Evolutionary conservation across 2,797 vertebrate genomes (phyloP).

Genomic region (Phataginus tricuspis): DNA sequence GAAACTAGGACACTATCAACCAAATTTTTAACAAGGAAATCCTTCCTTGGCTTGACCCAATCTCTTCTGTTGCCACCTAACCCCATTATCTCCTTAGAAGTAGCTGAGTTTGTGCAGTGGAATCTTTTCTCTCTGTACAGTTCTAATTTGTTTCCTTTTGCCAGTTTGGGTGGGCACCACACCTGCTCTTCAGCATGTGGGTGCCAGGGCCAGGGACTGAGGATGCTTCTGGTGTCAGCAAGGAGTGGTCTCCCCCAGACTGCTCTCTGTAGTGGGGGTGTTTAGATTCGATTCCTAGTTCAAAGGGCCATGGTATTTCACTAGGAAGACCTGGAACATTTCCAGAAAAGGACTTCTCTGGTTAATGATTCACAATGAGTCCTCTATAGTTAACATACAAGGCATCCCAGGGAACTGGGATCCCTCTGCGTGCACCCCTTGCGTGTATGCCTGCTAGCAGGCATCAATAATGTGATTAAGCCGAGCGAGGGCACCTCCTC

Average conservation of each 20-base stretch:
- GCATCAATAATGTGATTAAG: neutral
- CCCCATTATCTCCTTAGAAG: neutral
- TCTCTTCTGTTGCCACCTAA: too few relatives aligned
- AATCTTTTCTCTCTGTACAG: neutral
- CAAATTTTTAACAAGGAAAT: neutral
- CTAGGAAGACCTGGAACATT: neutral
- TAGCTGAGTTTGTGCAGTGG: neutral
- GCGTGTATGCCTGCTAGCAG: neutral
- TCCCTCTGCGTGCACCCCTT: neutral
- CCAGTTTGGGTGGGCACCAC: neutral
- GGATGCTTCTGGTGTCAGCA: neutral
- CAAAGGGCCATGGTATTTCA: neutral
- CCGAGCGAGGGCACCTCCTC: neutral
- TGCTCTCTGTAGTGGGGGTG: neutral
- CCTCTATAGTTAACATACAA: neutral
- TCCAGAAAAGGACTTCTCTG: neutral
- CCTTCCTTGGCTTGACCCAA: neutral
- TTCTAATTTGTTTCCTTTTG: neutral
- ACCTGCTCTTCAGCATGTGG: neutral
- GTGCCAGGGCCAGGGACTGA: fast-evolving
- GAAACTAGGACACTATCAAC: neutral
- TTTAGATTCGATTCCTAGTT: neutral
- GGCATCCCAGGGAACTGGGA: neutral
- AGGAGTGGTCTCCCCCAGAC: neutral
- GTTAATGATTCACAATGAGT: neutral